phyloP scores from a whole-genome alignment of 1,140 invertebrate species.

The Sinonovacula constricta region DNA sequence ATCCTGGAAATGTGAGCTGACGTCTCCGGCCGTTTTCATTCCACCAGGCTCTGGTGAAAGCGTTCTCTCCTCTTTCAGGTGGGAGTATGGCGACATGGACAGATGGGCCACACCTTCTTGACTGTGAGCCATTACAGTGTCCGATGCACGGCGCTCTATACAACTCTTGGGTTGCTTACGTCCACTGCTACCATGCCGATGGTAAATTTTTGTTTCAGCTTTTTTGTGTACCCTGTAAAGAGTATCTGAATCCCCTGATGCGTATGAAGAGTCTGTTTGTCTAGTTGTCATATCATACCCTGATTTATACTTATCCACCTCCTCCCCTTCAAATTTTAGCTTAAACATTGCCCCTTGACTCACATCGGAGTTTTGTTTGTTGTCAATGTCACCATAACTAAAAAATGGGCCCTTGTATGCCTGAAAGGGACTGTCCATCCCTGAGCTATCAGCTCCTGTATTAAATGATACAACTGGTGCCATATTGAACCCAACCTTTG shows the following conservation, averaged over 20 bases:
- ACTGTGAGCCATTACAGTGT: conserved; percentile 9
- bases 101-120: background rate
- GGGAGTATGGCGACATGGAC: background rate
- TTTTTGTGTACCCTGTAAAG: conserved; percentile 34
- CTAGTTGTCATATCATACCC: background rate
- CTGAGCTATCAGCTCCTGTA: background rate
- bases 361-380: background rate
- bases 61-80: conserved; percentile 17
- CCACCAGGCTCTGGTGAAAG: background rate
- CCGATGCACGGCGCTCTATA: conserved; percentile 13
- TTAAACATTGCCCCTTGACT: background rate
- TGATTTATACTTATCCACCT: conserved; percentile 14
- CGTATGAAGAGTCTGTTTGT: background rate
- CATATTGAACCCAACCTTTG: background rate
- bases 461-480: background rate
- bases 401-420: background rate
- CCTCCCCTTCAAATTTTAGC: background rate
- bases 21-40: background rate
- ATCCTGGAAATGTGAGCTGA: conserved; percentile 28
- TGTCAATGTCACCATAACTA: background rate
- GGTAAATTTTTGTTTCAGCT: conserved; percentile 46
- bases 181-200: conserved; percentile 1
- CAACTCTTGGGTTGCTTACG: conserved; percentile 26
- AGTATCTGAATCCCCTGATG: background rate
- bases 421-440: background rate